Conservation (phyloP, 1,140 invertebrate genomes). For the Plodia interpunctella region DNA sequence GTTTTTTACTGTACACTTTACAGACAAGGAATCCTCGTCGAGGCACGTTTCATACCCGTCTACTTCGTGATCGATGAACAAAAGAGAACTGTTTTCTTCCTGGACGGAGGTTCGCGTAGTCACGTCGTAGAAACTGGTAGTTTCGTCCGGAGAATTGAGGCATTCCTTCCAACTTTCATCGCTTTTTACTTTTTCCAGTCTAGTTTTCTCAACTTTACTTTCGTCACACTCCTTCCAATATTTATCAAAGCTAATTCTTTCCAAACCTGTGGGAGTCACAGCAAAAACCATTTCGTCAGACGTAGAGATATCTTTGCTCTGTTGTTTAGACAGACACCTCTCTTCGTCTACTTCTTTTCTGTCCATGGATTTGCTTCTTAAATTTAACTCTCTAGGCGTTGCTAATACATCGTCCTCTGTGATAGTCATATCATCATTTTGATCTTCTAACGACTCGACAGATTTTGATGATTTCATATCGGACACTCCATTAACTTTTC, state of each 20-base stretch:
- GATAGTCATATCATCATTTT: conserved; percentile 74
- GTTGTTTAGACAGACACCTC: conserved; percentile 57
- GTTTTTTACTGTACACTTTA: conserved; percentile 58
- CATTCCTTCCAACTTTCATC: conserved; percentile 69
- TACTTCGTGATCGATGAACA: conserved; percentile 73
- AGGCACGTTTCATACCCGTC: conserved; percentile 75
- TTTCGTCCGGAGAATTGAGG: conserved; percentile 46
- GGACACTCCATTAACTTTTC: conserved; percentile 49
- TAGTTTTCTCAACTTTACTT: conserved; percentile 31
- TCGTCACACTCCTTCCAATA: conserved; percentile 64
- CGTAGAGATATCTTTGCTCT: conserved; percentile 73
- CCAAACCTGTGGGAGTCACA: conserved; percentile 70
- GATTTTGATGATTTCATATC: conserved; percentile 62
- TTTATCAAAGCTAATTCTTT: conserved; percentile 71
- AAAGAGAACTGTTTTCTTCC: conserved; percentile 52
- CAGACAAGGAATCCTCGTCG: conserved; percentile 67
- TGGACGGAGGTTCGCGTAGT: conserved; percentile 57
- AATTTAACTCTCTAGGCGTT: conserved; percentile 57
- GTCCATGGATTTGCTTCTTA: conserved; percentile 55
- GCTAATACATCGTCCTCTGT: conserved; percentile 67
- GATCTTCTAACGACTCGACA: conserved; percentile 66
- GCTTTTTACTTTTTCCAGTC: conserved; percentile 54
- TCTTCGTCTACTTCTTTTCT: conserved; percentile 50
- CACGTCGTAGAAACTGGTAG: conserved; percentile 46
- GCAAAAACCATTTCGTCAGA: conserved; percentile 77